A percentile compares a stretch with the other conserved stretches of the same genome.
Evolutionary conservation across 2,888 invertebrate species (phyloP).

Genomic region (Tetragonisca angustula): DNA sequence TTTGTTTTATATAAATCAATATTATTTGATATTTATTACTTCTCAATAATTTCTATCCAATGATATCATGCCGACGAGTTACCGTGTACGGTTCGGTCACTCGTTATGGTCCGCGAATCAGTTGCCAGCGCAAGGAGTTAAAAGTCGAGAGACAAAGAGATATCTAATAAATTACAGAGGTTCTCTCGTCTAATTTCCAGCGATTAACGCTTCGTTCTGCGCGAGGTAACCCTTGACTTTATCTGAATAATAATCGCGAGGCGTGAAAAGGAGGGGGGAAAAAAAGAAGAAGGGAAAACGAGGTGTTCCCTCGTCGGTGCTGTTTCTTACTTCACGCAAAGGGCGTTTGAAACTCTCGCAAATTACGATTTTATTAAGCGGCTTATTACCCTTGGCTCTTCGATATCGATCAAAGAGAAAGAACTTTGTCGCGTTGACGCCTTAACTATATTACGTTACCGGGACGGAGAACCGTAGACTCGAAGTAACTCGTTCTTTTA

Average conservation of each 20-base stretch:
- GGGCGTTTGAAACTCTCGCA: background rate
- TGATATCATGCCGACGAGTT: too few relatives aligned
- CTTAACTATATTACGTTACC: slow-evolving; percentile 1
- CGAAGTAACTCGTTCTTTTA: slow-evolving; percentile 9
- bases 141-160: too few relatives aligned
- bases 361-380: slow-evolving; percentile 24
- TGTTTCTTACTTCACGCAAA: slow-evolving; percentile 10
- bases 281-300: background rate
- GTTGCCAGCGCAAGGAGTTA: too few relatives aligned
- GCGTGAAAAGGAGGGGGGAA: background rate
- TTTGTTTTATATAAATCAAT: too few relatives aligned
- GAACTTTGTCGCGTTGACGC: background rate
- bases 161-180: too few relatives aligned
- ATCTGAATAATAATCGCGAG: slow-evolving; percentile 1
- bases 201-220: slow-evolving; percentile 14
- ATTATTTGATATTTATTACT: too few relatives aligned
- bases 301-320: background rate
- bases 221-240: background rate
- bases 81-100: too few relatives aligned
- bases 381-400: slow-evolving; percentile 12
- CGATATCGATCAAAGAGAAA: slow-evolving; percentile 21
- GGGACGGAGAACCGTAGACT: background rate
- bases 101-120: too few relatives aligned
- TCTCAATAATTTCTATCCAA: too few relatives aligned
- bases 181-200: slow-evolving; percentile 14